Evolutionary conservation across 2,113 vertebrate genomes (phyloP), one percentile per base, ranked within the genome.

Genomic region (Promerops cafer): DNA sequence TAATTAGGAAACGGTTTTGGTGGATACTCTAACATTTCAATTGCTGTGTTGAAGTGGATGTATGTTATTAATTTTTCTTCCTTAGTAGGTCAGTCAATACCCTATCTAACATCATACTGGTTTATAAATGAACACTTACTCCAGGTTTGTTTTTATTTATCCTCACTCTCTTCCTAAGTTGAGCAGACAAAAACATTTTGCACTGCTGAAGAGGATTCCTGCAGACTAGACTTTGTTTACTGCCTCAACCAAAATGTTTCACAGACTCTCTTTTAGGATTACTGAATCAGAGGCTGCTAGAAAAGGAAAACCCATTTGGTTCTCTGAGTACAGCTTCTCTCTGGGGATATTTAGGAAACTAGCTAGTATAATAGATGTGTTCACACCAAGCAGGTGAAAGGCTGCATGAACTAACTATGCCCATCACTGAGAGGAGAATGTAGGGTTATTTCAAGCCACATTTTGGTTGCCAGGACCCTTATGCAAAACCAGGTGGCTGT

Each of bases 1-100:
- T 92, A 76, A 78, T 90, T 90, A 84, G 89, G 77, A 72, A 92
- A 57, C 39, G 28, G 31, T 77, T 96, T 83, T 90, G 79, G 61
- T 79, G 79, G 64, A 49, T 79, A 49, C 47, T 57, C 52, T 37
- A 87, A 61, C 45, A 52, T 96, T 89, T 88, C 77, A 52, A 16
- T 81, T 87, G 69, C 80, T 14, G 1, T 81, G n/a, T 68, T 94
- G 14, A 88, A 86, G 56, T 69, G 64, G 63, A 71, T 64, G 16
- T 47, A 30, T 47, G 39, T 39, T 89, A 77, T 6, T 76, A 64
- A 49, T 75, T 71, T 83, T 94, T 88, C 49, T 86, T 91, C 47
- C 50, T 52, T 63, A 83, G 50, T 83, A 70, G 57, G 83, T 89
- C 75, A 52, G 84, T 89, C 64, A 80, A 40, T 95, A 81, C 30